Base-by-base conservation (phyloP, 2,797 vertebrate species). In the Syngnathus acus region DNA sequence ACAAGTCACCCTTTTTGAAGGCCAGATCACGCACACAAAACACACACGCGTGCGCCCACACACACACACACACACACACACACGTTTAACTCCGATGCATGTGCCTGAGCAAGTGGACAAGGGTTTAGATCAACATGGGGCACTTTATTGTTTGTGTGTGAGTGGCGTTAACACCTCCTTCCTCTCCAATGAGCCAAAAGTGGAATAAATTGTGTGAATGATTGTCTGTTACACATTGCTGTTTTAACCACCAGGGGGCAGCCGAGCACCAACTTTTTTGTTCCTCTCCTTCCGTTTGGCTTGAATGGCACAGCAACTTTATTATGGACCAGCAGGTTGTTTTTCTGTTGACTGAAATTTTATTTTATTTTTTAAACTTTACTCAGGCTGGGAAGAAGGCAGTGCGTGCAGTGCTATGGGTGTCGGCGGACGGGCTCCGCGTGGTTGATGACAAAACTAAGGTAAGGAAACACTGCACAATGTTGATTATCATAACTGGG, bases 391-490 rank as follows among this genome's bases (percentile, higher is more conserved):
- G 96, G 79, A 98, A 96, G 93, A 99, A 99, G 82, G 90, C 95
- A 0, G 94, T 98, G 77, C 95, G 95, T 65, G 97, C 97, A 0
- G 94, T 98, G 79, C 85, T 99, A 64, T 98, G 95, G 97, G 97
- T 99, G 66, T 99, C 97, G 0, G 97, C 97, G 32, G 97, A 99
- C 72, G 97, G 97, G 79, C 95, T 99, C 62, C 89, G 97, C 67
- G 97, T 99, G 19, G 97, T 99, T 79, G 97, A 99, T 72, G 97
- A 99, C 86, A 98, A 97, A 91, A 99, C 97, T 68, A 99, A 99
- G 97, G 97, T 99, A 91, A 43, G 38, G 13, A 13, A 47, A 64
- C 14, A 16, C 14, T 39, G 19, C n/a, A 62, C 1, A 5, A 26
- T 10, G 6, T 42, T 42, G 11, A 42, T 42, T 9, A 42, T 42